phyloP scores from a whole-genome alignment of 1,140 invertebrate species.

The Solen grandis region DNA sequence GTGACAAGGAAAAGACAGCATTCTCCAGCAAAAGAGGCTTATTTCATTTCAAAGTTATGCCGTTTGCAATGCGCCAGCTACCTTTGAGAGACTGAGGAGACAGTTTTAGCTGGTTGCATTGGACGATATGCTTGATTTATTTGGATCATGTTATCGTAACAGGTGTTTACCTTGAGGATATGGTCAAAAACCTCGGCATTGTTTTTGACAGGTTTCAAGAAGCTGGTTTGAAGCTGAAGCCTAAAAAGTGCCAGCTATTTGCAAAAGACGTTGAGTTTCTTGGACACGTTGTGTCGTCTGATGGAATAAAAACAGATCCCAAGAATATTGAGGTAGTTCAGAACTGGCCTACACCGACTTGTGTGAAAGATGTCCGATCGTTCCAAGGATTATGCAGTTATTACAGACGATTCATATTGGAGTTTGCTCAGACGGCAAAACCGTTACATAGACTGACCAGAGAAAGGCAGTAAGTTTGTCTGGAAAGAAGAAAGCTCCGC shows the following conservation, averaged over 20 bases:
- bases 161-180: conserved; percentile 17
- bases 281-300: too few relatives aligned
- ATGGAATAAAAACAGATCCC: too few relatives aligned
- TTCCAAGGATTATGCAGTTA: conserved; percentile 47
- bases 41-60: too few relatives aligned
- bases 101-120: conserved; percentile 55
- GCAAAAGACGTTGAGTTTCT: too few relatives aligned
- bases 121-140: too few relatives aligned
- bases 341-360: too few relatives aligned
- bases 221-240: conserved; percentile 48
- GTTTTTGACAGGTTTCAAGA: conserved; percentile 57
- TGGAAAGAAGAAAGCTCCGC: too few relatives aligned
- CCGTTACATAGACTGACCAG: conserved; percentile 46
- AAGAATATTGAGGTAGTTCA: too few relatives aligned
- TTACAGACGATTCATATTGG: too few relatives aligned
- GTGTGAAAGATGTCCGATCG: conserved; percentile 39
- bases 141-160: conserved; percentile 58
- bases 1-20: conserved; percentile 75
- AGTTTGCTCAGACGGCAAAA: conserved; percentile 39
- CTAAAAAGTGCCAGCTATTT: too few relatives aligned
- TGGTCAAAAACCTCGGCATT: conserved; percentile 19
- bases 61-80: conserved; percentile 56
- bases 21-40: conserved; percentile 43
- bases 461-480: too few relatives aligned
- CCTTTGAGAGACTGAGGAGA: conserved; percentile 65